Evolutionary conservation across 1,140 invertebrate genomes (phyloP), one percentile per base, ranked within the genome.

Genomic region (Caenorhabditis briggsae): DNA sequence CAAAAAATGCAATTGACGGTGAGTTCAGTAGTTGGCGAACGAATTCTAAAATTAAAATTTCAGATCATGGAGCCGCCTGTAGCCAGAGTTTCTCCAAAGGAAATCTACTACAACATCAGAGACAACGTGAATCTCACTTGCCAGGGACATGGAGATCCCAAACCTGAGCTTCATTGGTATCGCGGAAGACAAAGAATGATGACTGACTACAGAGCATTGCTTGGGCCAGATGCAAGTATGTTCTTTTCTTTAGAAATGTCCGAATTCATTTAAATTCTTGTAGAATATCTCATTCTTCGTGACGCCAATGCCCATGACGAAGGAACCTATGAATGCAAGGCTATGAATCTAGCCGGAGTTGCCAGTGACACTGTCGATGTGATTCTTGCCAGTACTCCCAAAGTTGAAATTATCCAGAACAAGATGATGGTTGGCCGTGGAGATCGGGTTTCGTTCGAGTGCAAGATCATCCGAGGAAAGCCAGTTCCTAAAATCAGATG

Each of bases 291-390:
- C 1, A 82, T 91, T 7, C 89, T 93, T 20, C 87, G 88, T 20
- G 83, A 89, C 48, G 92, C 93, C 2, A 83, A 89, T 0, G 48
- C 89, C 12, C 78, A 91, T 18, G 93, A 94, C 89, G 92, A 93
- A 83, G 94, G 94, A 2, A 84, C 89, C 43, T 94, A 94, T 88
- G 89, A 92, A 18, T 94, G 94, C 88, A 90, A 90, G 33, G 94
- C 94, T 43, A 88, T 89, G 7, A 94, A 94, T 92, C 93, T 93
- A 87, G 94, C 94, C 11, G 94, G 94, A 46, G 87, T 87, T 0
- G 89, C 92, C 0, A 88, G 90, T 16, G 90, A 92, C 53, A 87
- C 84, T 58, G 87, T 92, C 0, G 83, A 59, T 64, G 88, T 91
- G 43, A 58, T 85, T 41, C 53, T 90, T 16, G 90, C 91, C 33